A percentile compares a stretch with the other conserved stretches of the same genome.
Conservation (phyloP, 2,888 invertebrate species). For the Coecobrya sp. region DNA sequence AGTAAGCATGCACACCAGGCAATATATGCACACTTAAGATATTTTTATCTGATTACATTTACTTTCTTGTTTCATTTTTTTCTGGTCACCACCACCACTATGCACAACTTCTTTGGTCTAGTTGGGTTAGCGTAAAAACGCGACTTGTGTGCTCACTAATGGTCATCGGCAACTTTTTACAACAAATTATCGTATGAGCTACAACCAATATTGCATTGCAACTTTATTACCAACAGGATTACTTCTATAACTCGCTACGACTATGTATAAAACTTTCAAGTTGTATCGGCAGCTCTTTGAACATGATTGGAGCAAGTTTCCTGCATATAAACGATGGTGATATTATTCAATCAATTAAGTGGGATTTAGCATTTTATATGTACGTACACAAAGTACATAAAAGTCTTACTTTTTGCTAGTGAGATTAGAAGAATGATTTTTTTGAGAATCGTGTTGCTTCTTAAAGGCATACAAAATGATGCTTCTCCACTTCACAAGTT, state of each 20-base stretch:
- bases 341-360: conserved; percentile 82
- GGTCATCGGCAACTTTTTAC: conserved; percentile 70
- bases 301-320: conserved; percentile 81
- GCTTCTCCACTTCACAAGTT: conserved; percentile 61
- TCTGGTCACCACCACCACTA: conserved; percentile 15
- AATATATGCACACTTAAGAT: conserved; percentile 33
- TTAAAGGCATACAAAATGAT: conserved; percentile 59
- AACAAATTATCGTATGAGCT: conserved; percentile 27
- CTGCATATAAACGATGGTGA: conserved; percentile 78
- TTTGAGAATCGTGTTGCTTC: conserved; percentile 65
- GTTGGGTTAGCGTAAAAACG: conserved; percentile 47
- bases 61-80: conserved; percentile 68
- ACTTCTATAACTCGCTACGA: conserved; percentile 19
- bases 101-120: neutral
- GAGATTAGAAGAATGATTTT: conserved; percentile 64
- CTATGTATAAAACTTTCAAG: conserved; percentile 43
- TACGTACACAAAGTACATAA: conserved; percentile 14
- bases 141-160: conserved; percentile 63
- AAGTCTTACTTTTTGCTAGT: conserved; percentile 10
- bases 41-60: conserved; percentile 73
- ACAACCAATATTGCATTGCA: conserved; percentile 35
- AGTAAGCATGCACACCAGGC: neutral
- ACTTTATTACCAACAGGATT: conserved; percentile 56
- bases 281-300: conserved; percentile 80
- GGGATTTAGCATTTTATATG: conserved; percentile 45